Evolutionary conservation across 1,140 invertebrate species (phyloP).

Genomic region (Spodoptera litura): DNA sequence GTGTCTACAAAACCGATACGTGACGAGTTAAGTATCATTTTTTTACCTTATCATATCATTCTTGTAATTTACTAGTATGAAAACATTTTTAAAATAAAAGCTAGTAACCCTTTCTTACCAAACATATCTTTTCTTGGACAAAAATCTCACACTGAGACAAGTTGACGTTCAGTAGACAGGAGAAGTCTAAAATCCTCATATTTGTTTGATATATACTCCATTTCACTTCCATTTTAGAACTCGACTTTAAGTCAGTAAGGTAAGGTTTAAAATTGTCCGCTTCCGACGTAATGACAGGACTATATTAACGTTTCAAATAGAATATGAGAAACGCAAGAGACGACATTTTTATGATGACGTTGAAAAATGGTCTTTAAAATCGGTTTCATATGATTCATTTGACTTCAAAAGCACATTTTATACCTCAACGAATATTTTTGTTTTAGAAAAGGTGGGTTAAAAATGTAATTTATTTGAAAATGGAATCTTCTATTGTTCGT

Average conservation of each 20-base stretch:
- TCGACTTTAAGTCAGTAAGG: not conserved
- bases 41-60: no score
- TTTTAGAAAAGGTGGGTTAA: not conserved
- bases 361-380: constrained; percentile 32
- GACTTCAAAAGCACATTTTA: not conserved
- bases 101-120: not conserved
- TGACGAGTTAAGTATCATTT: no score
- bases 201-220: not conserved
- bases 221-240: not conserved
- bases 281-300: constrained; percentile 5
- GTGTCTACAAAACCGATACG: no score
- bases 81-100: no score
- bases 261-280: constrained; percentile 5
- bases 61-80: no score
- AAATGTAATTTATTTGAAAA: no score
- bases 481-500: no score
- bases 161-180: not conserved
- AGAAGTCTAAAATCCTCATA: constrained; percentile 21
- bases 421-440: not conserved
- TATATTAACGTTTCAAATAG: constrained; percentile 32
- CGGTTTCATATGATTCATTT: constrained; percentile 18
- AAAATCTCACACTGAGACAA: constrained; percentile 5
- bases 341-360: constrained; percentile 34
- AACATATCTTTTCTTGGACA: not conserved
- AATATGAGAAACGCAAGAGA: constrained; percentile 35